A percentile compares a stretch with the other conserved stretches of the same genome.
Evolutionary conservation across 2,797 vertebrate genomes (phyloP).

Genomic region (Poecilia gillii): DNA sequence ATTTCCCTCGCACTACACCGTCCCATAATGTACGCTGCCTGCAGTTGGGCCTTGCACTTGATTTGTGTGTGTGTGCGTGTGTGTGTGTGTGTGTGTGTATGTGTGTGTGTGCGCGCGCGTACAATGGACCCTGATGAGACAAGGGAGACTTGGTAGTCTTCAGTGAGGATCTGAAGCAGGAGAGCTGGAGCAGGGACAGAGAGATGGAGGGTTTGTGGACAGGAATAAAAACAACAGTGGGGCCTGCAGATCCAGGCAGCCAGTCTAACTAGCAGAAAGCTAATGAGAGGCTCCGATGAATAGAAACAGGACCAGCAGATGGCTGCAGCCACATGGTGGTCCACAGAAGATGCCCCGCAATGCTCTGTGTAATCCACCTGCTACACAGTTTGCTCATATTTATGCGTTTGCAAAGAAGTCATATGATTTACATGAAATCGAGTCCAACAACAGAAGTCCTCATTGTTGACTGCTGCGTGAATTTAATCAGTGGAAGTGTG

Average conservation of each 20-base stretch:
- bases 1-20: constrained; percentile 63
- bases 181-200: constrained; percentile 58
- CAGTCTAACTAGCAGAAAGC: constrained; percentile 74
- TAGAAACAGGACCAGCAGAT: constrained; percentile 82
- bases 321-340: constrained; percentile 81
- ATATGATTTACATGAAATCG: constrained; percentile 40
- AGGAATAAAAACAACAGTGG: constrained; percentile 64
- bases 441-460: neutral
- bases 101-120: constrained; percentile 23
- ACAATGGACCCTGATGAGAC: constrained; percentile 50
- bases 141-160: constrained; percentile 56
- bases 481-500: constrained; percentile 16
- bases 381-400: constrained; percentile 59
- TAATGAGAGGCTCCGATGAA: constrained; percentile 81
- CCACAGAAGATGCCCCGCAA: constrained; percentile 66
- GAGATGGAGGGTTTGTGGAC: constrained; percentile 56
- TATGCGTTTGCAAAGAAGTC: constrained; percentile 44
- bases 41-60: constrained; percentile 45
- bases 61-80: constrained; percentile 5
- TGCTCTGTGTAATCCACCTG: constrained; percentile 70
- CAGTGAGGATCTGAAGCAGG: constrained; percentile 63
- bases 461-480: constrained; percentile 5
- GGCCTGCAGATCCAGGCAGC: constrained; percentile 58
- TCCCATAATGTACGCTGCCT: constrained; percentile 54
- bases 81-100: too few relatives aligned